Base-by-base conservation (phyloP, 2,888 invertebrate species). In the Caenorhabditis macrosperma region DNA sequence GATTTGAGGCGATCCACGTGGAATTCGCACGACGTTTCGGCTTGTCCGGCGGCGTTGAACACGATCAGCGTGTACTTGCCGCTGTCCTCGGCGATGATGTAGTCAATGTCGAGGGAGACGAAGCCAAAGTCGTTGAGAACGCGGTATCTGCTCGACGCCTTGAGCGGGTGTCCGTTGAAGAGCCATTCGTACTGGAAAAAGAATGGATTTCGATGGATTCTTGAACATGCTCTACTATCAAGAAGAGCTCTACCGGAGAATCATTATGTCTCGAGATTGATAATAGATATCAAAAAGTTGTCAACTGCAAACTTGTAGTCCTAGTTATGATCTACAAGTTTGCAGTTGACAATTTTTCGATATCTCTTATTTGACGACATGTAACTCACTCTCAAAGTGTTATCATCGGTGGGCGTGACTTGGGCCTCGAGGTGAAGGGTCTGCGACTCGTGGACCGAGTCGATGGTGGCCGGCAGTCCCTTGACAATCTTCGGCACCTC, bases 51-150 rank as follows among this genome's bases (percentile, higher is more conserved):
- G 20, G 68, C 78, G 60, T 90, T 90, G 35, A 72, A 78, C 7
- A 88, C 87, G 0, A 83, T 80, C 33, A 90, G 80, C 1, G 89
- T 89, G 89, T 92, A 93, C 20, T 90, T 91, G 57, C 98, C 98
- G 67, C 95, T 95, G 91, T 99, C 98, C 93, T 98, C 97, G 44
- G 96, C 94, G 91, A 97, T 96, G 52, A 96, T 96, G 91, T 97
- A 97, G 66, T 97, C 93, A 87, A 99, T 95, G 91, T 99, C 98
- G 87, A 99, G 93, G 35, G 97, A 96, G 28, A 97, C 97, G 91
- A 95, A 97, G 82, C 98, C 98, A 91, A 99, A 98, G 91, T 99
- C 98, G 90, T 96, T 95, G 2, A 95, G 95, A 3, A 96, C 96
- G 91, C 96, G 96, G 92, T 97, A 98, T 84, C 98, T 94, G 91